Evolutionary conservation across 1,140 invertebrate genomes (phyloP), one percentile per base, ranked within the genome.

Genomic region (Antheraea pernyi): DNA sequence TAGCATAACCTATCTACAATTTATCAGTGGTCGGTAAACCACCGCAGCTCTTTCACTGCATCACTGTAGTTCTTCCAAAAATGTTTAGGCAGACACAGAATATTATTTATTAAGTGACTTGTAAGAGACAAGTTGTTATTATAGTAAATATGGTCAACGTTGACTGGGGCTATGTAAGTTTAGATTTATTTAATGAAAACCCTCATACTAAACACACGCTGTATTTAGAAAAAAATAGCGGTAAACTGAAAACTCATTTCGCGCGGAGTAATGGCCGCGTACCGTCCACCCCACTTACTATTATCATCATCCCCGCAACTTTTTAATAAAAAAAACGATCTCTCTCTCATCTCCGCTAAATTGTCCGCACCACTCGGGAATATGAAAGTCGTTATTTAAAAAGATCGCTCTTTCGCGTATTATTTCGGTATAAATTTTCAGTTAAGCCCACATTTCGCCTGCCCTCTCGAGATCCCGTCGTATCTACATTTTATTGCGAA

Each of bases 371-470:
- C 88, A 83, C 84, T 87, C 79, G 82, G 82, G 89, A 89, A 91
- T 91, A 91, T 91, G 88, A 91, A 91, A 85, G 89, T 84, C 89
- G 84, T 91, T 91, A 91, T 91, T 91, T 90, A 89, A 90, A 88
- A 86, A 83, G 83, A 88, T 89, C 80, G 88, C 89, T 73, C 81
- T 82, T 81, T 82, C 69, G 73, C 81, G 81, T 88, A 91, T 91
- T 91, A 89, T 91, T 91, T 90, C 84, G 76, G 88, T 85, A 89
- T 91, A 91, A 91, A 91, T 91, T 90, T 67, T 86, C 75, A 86
- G 76, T 85, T 86, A 85, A 90, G 85, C 83, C 79, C 75, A 36
- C 36, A n/a, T 22, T 61, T 30, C 48, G 13, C 68, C 74, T 80
- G 67, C 78, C 78, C 82, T 78, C 85, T 86, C 73, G 80, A 86